phyloP scores from a whole-genome alignment of 1,140 invertebrate species.

The Muscidifurax raptorellus region DNA sequence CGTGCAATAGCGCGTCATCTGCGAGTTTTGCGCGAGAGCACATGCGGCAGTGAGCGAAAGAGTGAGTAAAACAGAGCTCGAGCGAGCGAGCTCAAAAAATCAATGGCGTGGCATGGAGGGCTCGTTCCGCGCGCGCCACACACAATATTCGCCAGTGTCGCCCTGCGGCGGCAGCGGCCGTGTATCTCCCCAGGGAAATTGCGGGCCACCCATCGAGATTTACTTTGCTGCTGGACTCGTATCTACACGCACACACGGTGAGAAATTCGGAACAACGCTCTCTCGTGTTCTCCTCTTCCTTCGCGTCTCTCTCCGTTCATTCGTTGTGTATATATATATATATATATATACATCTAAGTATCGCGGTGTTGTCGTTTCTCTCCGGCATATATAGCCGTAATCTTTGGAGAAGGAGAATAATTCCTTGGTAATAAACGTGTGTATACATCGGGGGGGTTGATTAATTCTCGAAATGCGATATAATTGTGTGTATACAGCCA shows the following conservation, averaged over 20 bases:
- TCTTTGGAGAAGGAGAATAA: too few relatives aligned
- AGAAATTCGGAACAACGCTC: background rate
- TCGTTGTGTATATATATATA: background rate
- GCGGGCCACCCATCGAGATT: constrained; percentile 33
- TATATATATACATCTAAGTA: too few relatives aligned
- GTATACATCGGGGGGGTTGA: too few relatives aligned
- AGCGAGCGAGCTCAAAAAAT: constrained; percentile 5
- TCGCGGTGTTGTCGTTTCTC: too few relatives aligned
- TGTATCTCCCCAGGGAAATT: constrained; percentile 30
- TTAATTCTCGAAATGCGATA: too few relatives aligned
- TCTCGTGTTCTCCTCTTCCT: background rate
- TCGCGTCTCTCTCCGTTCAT: background rate
- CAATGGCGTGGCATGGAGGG: constrained; percentile 5
- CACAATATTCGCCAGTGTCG: constrained; percentile 7
- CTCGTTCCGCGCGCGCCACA: background rate
- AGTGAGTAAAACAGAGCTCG: background rate
- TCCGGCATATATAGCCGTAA: too few relatives aligned
- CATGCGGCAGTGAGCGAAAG: background rate
- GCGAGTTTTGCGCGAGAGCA: background rate
- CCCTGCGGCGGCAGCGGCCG: background rate
- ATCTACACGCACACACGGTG: background rate
- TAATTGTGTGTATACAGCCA: too few relatives aligned
- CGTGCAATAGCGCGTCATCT: background rate
- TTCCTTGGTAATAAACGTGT: too few relatives aligned
- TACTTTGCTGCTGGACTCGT: background rate